Conservation (phyloP, 2,113 vertebrate species). For the Oenanthe oenanthe region DNA sequence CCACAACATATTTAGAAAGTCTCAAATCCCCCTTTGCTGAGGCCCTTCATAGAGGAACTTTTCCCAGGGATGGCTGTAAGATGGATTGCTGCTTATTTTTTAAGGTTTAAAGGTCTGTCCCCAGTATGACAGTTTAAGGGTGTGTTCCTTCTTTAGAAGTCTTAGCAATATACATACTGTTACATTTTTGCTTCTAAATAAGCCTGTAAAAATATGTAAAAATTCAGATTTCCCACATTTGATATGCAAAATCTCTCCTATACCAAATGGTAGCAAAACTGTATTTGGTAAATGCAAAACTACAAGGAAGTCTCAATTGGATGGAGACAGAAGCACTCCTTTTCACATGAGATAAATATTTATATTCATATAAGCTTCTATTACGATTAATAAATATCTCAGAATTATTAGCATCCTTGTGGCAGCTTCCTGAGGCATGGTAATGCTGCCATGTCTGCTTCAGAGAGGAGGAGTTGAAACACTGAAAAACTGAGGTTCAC, state of each 20-base stretch:
- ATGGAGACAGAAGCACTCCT: not conserved
- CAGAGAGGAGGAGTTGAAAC: not conserved
- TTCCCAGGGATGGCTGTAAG: not conserved
- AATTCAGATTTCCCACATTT: not conserved
- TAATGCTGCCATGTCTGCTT: not conserved
- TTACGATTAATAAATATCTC: not conserved
- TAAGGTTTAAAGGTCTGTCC: not conserved
- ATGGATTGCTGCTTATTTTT: not conserved
- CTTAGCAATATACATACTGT: not conserved
- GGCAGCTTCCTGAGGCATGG: not conserved
- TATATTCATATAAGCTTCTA: not conserved
- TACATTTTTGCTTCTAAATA: not conserved
- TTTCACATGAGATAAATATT: not conserved
- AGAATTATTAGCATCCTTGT: not conserved
- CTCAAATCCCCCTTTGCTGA: not conserved
- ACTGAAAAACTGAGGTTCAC: not conserved
- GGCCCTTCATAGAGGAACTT: not conserved
- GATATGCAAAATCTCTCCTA: not conserved
- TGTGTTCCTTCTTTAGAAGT: not conserved
- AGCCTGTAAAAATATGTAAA: not conserved
- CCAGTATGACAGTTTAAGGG: not conserved
- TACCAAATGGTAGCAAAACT: not conserved
- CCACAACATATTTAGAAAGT: not conserved
- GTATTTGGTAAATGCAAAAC: not conserved
- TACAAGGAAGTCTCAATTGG: not conserved